Evolutionary conservation across 2,797 vertebrate genomes (phyloP).

Genomic region (Pogoniulus pusillus): DNA sequence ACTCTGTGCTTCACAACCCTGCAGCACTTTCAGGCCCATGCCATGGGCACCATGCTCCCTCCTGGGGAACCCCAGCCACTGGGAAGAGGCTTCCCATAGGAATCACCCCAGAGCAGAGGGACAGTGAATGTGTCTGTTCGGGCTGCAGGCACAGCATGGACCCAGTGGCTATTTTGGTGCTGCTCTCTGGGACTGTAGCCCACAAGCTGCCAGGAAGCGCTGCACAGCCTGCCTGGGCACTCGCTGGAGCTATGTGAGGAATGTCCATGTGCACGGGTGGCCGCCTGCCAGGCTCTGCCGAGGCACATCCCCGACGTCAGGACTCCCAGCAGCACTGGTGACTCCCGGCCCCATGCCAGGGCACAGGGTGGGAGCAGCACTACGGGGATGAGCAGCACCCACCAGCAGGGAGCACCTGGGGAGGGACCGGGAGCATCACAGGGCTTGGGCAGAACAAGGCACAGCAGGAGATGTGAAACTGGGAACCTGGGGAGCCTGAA

Average conservation of each 20-base stretch:
- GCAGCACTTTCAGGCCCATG: neutral
- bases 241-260: constrained; percentile 36
- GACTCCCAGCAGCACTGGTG: neutral
- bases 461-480: neutral
- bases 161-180: constrained; percentile 20
- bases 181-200: neutral
- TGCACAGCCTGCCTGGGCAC: neutral
- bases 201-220: neutral
- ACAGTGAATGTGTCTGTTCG: accelerated
- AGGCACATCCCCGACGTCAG: constrained; percentile 30
- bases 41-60: accelerated
- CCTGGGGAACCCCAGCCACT: neutral
- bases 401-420: accelerated
- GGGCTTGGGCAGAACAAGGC: neutral
- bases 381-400: neutral
- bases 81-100: neutral
- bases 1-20: neutral
- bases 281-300: constrained; percentile 48
- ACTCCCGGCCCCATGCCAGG: neutral
- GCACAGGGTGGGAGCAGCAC: accelerated
- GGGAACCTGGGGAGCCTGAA: neutral
- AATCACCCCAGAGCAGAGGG: neutral
- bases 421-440: neutral
- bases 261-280: constrained; percentile 18
- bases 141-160: neutral